These are phyloP conservation scores for Agelastica alni DNA, from an alignment of 2,888 invertebrate genomes.

Conservation along the genomic window DNA sequence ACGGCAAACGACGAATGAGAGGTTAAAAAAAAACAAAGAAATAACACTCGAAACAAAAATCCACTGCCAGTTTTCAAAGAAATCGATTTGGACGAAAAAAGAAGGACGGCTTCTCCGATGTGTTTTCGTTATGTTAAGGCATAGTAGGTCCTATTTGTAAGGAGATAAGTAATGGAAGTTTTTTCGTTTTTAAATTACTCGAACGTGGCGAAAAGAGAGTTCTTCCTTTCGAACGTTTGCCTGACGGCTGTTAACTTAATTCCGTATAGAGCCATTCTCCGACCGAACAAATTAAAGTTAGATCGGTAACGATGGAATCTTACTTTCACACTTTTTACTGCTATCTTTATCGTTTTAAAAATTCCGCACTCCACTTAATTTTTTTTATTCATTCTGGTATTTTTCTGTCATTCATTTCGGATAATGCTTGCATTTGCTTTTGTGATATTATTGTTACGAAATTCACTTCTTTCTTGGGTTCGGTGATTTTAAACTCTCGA, in stretches of 20 bases:
- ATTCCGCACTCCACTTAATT: too few relatives aligned
- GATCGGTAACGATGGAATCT: too few relatives aligned
- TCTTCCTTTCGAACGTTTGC: slow-evolving; percentile 34
- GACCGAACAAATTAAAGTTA: slow-evolving; percentile 27
- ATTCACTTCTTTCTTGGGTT: too few relatives aligned
- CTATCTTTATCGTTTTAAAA: too few relatives aligned
- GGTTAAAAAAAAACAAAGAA: too few relatives aligned
- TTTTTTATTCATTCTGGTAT: too few relatives aligned
- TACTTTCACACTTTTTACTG: too few relatives aligned
- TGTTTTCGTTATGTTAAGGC: slow-evolving; percentile 2
- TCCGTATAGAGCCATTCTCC: slow-evolving; percentile 27
- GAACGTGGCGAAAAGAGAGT: slow-evolving; percentile 28
- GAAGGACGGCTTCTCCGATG: background rate
- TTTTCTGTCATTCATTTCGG: too few relatives aligned
- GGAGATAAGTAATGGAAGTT: slow-evolving; percentile 39
- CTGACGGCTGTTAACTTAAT: slow-evolving; percentile 33
- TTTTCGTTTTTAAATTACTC: slow-evolving; percentile 40
- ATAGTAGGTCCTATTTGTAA: slow-evolving; percentile 20
- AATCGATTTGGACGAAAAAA: slow-evolving; percentile 6
- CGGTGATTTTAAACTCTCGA: too few relatives aligned
- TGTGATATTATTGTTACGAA: too few relatives aligned
- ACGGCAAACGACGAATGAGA: too few relatives aligned
- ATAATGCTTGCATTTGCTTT: too few relatives aligned
- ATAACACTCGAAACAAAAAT: slow-evolving; percentile 8
- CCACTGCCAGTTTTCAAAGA: slow-evolving; percentile 5